Evolutionary conservation across 2,113 vertebrate species (phyloP).

Genomic region (Albula glossodonta): DNA sequence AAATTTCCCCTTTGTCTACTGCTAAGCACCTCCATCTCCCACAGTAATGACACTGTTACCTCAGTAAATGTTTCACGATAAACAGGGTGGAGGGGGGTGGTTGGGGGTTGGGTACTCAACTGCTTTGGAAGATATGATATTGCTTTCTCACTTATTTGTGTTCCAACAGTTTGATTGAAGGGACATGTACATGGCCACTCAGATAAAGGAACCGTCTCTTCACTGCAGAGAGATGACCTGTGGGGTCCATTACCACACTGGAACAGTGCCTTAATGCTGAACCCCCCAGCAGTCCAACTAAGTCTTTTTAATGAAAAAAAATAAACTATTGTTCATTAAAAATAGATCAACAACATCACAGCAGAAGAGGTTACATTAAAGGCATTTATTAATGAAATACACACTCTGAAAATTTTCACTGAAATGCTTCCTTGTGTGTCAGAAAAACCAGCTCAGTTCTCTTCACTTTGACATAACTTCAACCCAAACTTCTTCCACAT

Average conservation of each 20-base stretch:
- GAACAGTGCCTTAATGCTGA: too few relatives aligned
- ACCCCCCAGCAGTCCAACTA: too few relatives aligned
- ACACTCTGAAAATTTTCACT: slow-evolving; percentile 70
- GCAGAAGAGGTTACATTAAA: slow-evolving; percentile 57
- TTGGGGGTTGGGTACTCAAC: too few relatives aligned
- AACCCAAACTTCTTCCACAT: slow-evolving; percentile 59
- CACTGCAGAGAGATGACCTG: too few relatives aligned
- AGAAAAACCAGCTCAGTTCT: slow-evolving; percentile 62
- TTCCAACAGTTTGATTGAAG: too few relatives aligned
- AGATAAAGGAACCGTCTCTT: too few relatives aligned
- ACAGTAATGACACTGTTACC: neutral
- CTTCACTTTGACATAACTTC: slow-evolving; percentile 16
- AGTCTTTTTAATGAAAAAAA: neutral
- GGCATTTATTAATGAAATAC: slow-evolving; percentile 82
- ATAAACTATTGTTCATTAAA: neutral
- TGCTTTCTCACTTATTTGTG: too few relatives aligned
- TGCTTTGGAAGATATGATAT: too few relatives aligned
- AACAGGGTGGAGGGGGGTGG: too few relatives aligned
- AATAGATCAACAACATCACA: slow-evolving; percentile 17
- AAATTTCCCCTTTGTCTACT: neutral
- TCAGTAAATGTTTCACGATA: too few relatives aligned
- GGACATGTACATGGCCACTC: too few relatives aligned
- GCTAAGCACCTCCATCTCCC: neutral
- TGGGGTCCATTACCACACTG: too few relatives aligned
- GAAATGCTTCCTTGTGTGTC: slow-evolving; percentile 69